These are phyloP conservation scores for Drosophila yakuba DNA, from an alignment of 1,140 invertebrate species.

Conservation along the genomic window DNA sequence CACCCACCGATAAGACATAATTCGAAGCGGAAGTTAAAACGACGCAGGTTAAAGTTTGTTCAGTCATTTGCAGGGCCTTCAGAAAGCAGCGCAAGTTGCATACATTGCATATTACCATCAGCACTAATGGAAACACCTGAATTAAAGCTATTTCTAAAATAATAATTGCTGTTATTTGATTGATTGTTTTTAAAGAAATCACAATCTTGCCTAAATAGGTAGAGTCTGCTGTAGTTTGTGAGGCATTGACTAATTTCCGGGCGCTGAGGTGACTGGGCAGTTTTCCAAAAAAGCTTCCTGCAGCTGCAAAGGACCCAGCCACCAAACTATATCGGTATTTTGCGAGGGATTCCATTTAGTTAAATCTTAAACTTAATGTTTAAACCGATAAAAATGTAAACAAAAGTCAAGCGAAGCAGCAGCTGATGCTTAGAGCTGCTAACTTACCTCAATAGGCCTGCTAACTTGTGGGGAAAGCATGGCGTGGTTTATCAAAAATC, in stretches of 20 bases:
- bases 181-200: background rate
- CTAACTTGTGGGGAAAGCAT: background rate
- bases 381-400: conserved; percentile 1
- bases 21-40: conserved; percentile 86
- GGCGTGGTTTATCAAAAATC: background rate
- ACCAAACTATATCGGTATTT: conserved; percentile 74
- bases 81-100: conserved; percentile 87
- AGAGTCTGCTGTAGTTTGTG: background rate
- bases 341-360: conserved; percentile 41
- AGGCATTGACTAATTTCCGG: conserved; percentile 24
- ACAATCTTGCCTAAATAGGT: conserved; percentile 31
- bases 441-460: background rate
- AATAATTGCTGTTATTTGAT: background rate
- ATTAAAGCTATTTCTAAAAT: conserved; percentile 48
- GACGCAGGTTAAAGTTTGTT: conserved; percentile 86
- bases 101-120: conserved; percentile 86
- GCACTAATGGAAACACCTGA: conserved; percentile 65
- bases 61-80: conserved; percentile 86
- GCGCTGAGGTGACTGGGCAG: conserved; percentile 61
- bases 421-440: background rate
- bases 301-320: conserved; percentile 73
- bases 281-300: conserved; percentile 78
- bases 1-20: conserved; percentile 86
- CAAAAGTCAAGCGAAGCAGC: background rate
- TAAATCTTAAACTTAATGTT: background rate